Conservation (phyloP, 2,113 vertebrate genomes). For the Loxodonta africana region DNA sequence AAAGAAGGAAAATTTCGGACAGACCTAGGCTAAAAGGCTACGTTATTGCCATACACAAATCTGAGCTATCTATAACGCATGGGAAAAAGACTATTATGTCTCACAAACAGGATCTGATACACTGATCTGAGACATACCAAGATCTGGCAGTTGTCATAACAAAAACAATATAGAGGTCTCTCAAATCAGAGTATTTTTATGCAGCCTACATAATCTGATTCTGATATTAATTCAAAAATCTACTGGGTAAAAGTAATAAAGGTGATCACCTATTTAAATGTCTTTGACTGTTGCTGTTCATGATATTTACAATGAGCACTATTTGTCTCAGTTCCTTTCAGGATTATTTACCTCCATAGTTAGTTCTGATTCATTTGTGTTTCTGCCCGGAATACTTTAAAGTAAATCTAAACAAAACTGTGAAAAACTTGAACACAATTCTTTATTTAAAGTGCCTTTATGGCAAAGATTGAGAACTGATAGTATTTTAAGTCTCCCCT, state of each 20-base stretch:
- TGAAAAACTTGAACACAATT: constrained; percentile 48
- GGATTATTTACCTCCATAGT: background rate
- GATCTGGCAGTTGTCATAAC: background rate
- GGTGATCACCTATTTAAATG: background rate
- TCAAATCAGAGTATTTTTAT: constrained; percentile 31
- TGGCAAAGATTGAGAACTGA: constrained; percentile 11
- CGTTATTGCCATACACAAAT: background rate
- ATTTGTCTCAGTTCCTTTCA: background rate
- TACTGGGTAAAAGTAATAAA: background rate
- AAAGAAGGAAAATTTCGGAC: constrained; percentile 3
- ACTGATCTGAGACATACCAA: background rate
- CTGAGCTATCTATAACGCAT: background rate
- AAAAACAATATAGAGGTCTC: background rate
- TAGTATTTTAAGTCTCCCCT: background rate
- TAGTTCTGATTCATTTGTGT: constrained; percentile 20
- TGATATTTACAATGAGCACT: background rate
- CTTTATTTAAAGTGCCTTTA: constrained; percentile 53
- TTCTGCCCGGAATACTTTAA: background rate
- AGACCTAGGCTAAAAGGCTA: constrained; percentile 14
- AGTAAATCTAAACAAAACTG: constrained; percentile 55
- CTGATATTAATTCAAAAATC: constrained; percentile 33
- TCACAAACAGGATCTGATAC: background rate
- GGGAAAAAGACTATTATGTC: background rate
- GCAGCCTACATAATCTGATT: background rate
- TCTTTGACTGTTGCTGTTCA: background rate